These are phyloP conservation scores for Listronotus bonariensis DNA, from an alignment of 1,140 invertebrate species.

Conservation along the genomic window DNA sequence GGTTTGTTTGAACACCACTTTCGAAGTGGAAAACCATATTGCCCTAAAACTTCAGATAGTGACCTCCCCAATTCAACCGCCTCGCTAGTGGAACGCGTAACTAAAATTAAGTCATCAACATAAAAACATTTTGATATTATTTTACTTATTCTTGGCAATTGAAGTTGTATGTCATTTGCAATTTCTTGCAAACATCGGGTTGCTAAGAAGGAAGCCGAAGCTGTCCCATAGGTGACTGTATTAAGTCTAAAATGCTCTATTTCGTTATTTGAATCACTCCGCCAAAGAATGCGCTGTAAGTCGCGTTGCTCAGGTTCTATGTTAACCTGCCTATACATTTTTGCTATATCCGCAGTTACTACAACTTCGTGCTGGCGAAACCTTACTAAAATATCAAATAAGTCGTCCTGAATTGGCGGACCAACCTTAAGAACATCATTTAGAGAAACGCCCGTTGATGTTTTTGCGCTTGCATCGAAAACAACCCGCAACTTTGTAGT, in stretches of 20 bases:
- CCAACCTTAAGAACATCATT: conserved; percentile 40
- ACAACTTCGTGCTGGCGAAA: conserved; percentile 48
- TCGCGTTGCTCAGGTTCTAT: conserved; percentile 42
- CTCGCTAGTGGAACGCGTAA: conserved; percentile 30
- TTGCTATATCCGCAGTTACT: conserved; percentile 51
- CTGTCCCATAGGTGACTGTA: conserved; percentile 53
- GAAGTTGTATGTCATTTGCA: conserved; percentile 19
- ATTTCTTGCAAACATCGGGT: conserved; percentile 38
- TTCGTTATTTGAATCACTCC: conserved; percentile 32
- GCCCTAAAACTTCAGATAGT: conserved; percentile 36
- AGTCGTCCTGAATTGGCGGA: conserved; percentile 46
- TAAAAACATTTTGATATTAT: conserved; percentile 45
- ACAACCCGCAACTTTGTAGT: too few species aligned
- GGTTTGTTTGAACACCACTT: conserved; percentile 1
- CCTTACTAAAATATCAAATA: conserved; percentile 44
- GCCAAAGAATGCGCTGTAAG: conserved; percentile 54
- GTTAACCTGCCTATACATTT: too few species aligned
- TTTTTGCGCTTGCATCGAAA: too few species aligned
- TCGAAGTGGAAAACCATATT: conserved; percentile 26
- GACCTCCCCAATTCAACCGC: conserved; percentile 4
- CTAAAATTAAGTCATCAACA: conserved; percentile 47
- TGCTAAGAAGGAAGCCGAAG: conserved; percentile 44
- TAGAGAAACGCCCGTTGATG: too few species aligned
- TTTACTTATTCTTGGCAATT: conserved; percentile 26
- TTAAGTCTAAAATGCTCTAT: conserved; percentile 46